A percentile compares a stretch with the other conserved stretches of the same genome.
Evolutionary conservation across 2,888 invertebrate species (phyloP).

Genomic region (Pristionchus entomophagus): DNA sequence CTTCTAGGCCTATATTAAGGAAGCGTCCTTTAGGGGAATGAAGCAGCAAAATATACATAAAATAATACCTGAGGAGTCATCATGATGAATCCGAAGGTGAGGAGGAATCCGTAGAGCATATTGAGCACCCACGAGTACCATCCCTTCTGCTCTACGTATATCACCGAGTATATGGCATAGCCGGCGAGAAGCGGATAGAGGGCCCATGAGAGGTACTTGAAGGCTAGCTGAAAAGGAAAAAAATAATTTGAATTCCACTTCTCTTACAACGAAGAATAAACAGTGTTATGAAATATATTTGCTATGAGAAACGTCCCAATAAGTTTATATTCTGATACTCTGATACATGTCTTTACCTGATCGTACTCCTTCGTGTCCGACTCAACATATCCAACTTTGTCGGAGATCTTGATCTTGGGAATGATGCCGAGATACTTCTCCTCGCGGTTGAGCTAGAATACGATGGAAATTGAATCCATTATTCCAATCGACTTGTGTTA

Average conservation of each 20-base stretch:
- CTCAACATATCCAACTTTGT: slow-evolving; percentile 96
- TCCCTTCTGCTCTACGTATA: slow-evolving; percentile 91
- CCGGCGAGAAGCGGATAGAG: slow-evolving; percentile 92
- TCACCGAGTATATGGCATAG: slow-evolving; percentile 94
- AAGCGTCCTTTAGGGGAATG: not conserved
- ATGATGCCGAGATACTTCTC: slow-evolving; percentile 84
- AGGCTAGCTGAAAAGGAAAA: slow-evolving; percentile 84
- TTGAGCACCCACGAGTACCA: slow-evolving; percentile 98
- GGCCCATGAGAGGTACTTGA: slow-evolving; percentile 93
- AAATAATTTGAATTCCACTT: not conserved
- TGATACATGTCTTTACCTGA: slow-evolving; percentile 76
- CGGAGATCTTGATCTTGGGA: slow-evolving; percentile 87
- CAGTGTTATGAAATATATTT: too few relatives aligned
- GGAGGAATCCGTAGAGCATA: slow-evolving; percentile 96
- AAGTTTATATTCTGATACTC: not conserved
- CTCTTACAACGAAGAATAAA: too few relatives aligned
- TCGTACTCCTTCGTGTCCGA: slow-evolving; percentile 95
- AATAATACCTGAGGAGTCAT: slow-evolving; percentile 92
- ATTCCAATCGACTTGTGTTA: not conserved
- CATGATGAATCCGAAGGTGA: slow-evolving; percentile 99
- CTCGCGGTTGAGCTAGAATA: not conserved
- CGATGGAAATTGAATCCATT: not conserved
- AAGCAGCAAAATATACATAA: not conserved
- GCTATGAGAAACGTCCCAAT: too few relatives aligned
- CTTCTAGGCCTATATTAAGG: not conserved